phyloP scores from a whole-genome alignment of 2,113 vertebrate species.

The Corythaeola cristata region DNA sequence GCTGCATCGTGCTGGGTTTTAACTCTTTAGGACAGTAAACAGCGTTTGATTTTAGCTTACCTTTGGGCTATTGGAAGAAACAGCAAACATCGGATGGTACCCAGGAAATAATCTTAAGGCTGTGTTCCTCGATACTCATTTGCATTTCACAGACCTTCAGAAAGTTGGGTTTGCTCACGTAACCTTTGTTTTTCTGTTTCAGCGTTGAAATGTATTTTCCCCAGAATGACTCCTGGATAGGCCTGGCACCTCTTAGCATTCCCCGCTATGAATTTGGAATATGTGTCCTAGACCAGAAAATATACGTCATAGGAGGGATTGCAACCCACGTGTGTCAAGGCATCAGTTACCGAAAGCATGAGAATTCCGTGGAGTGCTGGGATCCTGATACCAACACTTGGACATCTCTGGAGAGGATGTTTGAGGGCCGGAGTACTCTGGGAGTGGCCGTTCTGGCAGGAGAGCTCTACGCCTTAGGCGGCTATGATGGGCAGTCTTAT shows the following conservation, averaged over 20 bases:
- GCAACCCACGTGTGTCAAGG: conserved; percentile 92
- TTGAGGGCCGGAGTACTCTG: conserved; percentile 91
- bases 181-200: conserved; percentile 21
- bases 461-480: conserved; percentile 93
- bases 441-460: conserved; percentile 91
- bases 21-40: background rate
- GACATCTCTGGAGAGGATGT: conserved; percentile 91
- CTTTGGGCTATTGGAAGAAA: background rate
- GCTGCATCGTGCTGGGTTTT: accelerated
- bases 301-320: conserved; percentile 94
- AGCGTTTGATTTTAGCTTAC: background rate
- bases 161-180: background rate
- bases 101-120: accelerated
- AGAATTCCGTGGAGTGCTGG: conserved; percentile 96
- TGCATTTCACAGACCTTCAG: too few species aligned
- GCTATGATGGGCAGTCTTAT: conserved; percentile 95
- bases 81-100: accelerated
- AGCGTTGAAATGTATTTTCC: conserved; percentile 99
- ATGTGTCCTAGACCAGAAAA: conserved; percentile 92
- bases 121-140: background rate
- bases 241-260: conserved; percentile 90
- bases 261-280: conserved; percentile 95
- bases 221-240: conserved; percentile 97
- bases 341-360: conserved; percentile 90
- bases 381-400: conserved; percentile 96